Evolutionary conservation across 2,113 vertebrate species (phyloP).

Genomic region (Eudyptes chrysolophus): DNA sequence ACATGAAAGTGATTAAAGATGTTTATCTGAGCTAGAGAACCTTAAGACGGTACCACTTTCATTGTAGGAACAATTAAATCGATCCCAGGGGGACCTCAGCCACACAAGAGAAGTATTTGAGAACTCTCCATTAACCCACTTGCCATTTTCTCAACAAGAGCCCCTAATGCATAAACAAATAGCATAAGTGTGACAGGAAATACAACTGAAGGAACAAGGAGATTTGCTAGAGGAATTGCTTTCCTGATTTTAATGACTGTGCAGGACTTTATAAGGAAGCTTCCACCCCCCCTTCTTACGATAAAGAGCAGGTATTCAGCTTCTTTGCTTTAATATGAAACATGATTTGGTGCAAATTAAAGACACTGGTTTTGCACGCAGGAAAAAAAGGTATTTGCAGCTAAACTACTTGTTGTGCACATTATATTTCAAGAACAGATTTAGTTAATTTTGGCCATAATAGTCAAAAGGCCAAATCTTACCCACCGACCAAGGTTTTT

Average conservation of each 20-base stretch:
- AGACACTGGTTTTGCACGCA: neutral
- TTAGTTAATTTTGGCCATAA: neutral
- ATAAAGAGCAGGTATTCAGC: constrained; percentile 32
- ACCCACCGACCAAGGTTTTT: neutral
- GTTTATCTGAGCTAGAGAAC: constrained; percentile 72
- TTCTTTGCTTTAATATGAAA: constrained; percentile 7
- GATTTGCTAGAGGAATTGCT: constrained; percentile 17
- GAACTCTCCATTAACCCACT: constrained; percentile 59
- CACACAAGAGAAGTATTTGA: constrained; percentile 66
- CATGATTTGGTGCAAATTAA: constrained; percentile 11
- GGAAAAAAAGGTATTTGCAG: neutral
- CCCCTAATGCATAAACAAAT: constrained; percentile 59
- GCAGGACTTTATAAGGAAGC: neutral
- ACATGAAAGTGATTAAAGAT: constrained; percentile 79
- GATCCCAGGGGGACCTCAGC: constrained; percentile 37
- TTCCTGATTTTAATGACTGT: constrained; percentile 15
- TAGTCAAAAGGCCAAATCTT: neutral
- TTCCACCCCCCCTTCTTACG: neutral
- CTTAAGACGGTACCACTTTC: constrained; percentile 57
- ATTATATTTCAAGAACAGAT: neutral
- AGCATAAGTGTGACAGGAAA: constrained; percentile 57
- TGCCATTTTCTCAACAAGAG: constrained; percentile 61
- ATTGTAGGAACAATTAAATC: constrained; percentile 69
- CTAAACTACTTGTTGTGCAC: neutral
- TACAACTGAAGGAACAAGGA: constrained; percentile 47